Evolutionary conservation across 2,113 vertebrate genomes (phyloP).

Genomic region (Lophura nycthemera): DNA sequence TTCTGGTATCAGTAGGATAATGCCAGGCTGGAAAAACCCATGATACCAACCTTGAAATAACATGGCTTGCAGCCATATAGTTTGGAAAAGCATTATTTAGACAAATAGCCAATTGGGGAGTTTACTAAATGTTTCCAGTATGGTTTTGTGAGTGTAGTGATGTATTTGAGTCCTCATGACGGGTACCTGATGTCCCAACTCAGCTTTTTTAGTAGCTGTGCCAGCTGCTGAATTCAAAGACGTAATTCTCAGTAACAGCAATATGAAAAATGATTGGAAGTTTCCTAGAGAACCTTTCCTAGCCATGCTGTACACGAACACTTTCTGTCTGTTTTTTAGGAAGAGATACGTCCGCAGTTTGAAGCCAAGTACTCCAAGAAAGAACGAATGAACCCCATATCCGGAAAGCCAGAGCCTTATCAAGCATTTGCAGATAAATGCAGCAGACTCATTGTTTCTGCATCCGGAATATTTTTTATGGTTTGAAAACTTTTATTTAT

Average conservation of each 20-base stretch:
- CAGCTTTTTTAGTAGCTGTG: background rate
- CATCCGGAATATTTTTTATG: conserved; percentile 97
- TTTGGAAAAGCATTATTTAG: conserved; percentile 7
- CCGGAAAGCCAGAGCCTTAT: conserved; percentile 92
- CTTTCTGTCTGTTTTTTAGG: conserved; percentile 78
- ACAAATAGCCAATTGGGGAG: background rate
- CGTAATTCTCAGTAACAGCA: background rate
- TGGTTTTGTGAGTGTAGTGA: background rate
- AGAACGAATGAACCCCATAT: conserved; percentile 92
- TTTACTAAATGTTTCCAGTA: background rate
- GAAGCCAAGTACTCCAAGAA: conserved; percentile 97
- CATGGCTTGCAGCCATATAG: background rate
- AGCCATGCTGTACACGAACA: background rate
- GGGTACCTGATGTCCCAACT: background rate
- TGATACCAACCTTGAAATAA: background rate
- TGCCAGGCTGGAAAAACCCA: background rate
- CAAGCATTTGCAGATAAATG: conserved; percentile 95
- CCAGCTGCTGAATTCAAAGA: background rate
- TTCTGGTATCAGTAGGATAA: background rate
- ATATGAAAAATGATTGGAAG: background rate
- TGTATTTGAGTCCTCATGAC: background rate
- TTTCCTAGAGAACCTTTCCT: background rate
- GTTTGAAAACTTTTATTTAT: conserved; percentile 77
- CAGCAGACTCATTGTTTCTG: conserved; percentile 91
- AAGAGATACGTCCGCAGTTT: conserved; percentile 95